phyloP scores from a whole-genome alignment of 1,140 invertebrate genomes.

The Anoplophora glabripennis region DNA sequence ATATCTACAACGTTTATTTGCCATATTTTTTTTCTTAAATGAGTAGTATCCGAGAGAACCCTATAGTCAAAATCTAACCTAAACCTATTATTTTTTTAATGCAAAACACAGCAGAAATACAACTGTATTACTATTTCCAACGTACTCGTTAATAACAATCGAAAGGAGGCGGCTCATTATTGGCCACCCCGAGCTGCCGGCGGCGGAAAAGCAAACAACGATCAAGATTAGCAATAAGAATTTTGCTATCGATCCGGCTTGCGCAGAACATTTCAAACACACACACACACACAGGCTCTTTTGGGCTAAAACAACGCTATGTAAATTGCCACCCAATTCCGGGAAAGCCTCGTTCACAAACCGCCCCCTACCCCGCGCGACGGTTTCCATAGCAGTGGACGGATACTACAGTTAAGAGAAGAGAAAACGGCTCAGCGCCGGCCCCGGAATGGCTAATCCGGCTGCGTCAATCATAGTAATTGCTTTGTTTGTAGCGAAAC shows the following conservation, averaged over 20 bases:
- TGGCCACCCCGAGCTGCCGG: not conserved
- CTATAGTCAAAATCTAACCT: no score
- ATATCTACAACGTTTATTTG: no score
- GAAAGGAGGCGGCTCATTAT: slow-evolving; percentile 23
- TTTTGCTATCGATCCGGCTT: slow-evolving; percentile 36
- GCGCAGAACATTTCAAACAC: slow-evolving; percentile 32
- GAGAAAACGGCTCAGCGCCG: no score
- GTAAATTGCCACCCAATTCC: slow-evolving; percentile 42
- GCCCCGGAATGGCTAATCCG: no score
- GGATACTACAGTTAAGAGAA: not conserved
- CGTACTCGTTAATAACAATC: slow-evolving; percentile 32
- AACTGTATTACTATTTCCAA: slow-evolving; percentile 9
- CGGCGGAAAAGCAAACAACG: slow-evolving; percentile 9
- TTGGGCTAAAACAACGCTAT: slow-evolving; percentile 38
- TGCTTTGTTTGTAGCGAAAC: no score
- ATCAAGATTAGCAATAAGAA: slow-evolving; percentile 20
- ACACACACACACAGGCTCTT: slow-evolving; percentile 29
- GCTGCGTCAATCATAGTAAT: no score
- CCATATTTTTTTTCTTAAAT: no score
- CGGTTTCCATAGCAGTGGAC: not conserved
- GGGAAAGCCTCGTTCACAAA: slow-evolving; percentile 27
- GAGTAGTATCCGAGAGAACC: no score
- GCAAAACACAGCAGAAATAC: no score
- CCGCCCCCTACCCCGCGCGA: not conserved
- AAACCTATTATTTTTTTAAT: no score